Evolutionary conservation across 2,113 vertebrate species (phyloP), one percentile per base, ranked within the genome.

Genomic region (Cryptotis parvus): DNA sequence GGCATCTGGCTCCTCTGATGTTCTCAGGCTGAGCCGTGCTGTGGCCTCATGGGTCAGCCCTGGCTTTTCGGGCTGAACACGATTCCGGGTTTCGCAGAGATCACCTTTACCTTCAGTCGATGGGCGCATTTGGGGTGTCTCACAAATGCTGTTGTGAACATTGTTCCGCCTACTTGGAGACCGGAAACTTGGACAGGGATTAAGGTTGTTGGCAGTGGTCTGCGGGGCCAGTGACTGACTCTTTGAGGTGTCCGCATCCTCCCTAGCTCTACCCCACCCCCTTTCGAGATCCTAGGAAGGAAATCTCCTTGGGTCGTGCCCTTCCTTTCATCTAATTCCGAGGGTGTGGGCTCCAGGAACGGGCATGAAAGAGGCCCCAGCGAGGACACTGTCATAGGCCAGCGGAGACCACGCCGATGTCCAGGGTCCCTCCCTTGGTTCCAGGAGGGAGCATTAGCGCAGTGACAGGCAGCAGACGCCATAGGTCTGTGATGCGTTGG

Each of bases 71-170:
- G 43, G 35, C 52, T 27, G 0, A 45, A 5, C 31, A 52, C 11
- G 72, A 22, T 29, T 61, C n/a, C 1, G 0, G 39, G 15, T 2
- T 16, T 0, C 8, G 8, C 26, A 20, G 3, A 20, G 24, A 12
- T 22, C 14, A 4, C 7, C 1, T 9, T 80, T 75, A 83, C 14
- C 37, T 41, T 29, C 35, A 24, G 2, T 9, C 52, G 66, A 31
- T 7, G 33, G n/a, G 9, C 18, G 11, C 8, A 2, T 29, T 12
- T 87, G 39, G 20, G 26, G 27, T 82, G 5, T 11, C 43, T 45
- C 43, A 45, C 43, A 45, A 11, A 45, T 45, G 43, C 43, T 45
- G 43, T 45, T 45, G 43, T 45, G 43, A 11, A 45, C 43, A 11
- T 20, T 33, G 7, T 58, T 72, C 43, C 63, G 12, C 33, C 27